Base-by-base conservation (phyloP, 2,888 invertebrate species). In the Meta bourneti region DNA sequence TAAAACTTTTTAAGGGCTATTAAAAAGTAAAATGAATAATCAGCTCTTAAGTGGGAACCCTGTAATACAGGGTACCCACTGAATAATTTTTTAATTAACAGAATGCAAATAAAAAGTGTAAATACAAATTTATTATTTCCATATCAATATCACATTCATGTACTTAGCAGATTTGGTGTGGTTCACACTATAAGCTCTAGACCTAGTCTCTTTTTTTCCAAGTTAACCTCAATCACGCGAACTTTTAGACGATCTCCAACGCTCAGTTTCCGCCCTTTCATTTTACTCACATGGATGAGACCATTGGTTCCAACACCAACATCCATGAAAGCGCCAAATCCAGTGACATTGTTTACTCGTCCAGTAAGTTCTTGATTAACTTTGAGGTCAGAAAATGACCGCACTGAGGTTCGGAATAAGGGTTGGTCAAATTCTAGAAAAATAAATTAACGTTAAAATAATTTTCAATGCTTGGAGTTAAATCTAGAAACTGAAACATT, bases 281-380 rank as follows among this genome's bases (percentile, higher is more conserved):
- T 92, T 81, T 93, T 90, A 48, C 80, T 88, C 19, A 82, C 34
- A 75, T 93, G 93, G 13, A 93, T 90, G 11, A 93, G 79, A 1
- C 93, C 93, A 74, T 79, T 54, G 1, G n/a, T 74, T 52, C 94
- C 95, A 1, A 95, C 94, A 6, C 95, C 95, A 82, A 95, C 94
- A 94, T 99, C 98, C 0, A 98, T 97, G 95, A 99, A 99, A 84
- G 97, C 97, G 0, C 99, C 99, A 95, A 99, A 99, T 93, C 97
- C 97, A 0, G 98, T 98, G 0, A 97, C 97, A 95, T 98, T 98
- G 19, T 96, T 96, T 0, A 98, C 97, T 1, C 97, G 96, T n/a
- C 98, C 98, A 4, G 94, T 94, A 61, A 95, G 77, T 13, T 72
- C 89, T 72, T 94, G 93, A 5, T 95, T 94, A 1, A 52, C 61